These are phyloP conservation scores for Sebastes wilsoni DNA, from an alignment of 2,797 vertebrate species.

Conservation along the genomic window DNA sequence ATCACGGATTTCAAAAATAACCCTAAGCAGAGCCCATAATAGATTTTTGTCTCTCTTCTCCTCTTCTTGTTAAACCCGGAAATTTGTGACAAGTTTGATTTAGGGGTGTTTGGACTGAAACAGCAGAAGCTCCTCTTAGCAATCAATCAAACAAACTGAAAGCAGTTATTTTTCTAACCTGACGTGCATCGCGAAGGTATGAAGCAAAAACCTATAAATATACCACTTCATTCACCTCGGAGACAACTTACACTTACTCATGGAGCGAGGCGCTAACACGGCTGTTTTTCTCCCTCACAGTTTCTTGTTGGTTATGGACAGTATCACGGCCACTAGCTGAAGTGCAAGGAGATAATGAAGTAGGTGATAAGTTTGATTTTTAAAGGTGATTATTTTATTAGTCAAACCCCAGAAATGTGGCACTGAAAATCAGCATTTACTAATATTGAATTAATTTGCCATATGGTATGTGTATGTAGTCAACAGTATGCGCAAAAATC, in stretches of 20 bases:
- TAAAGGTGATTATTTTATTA: not conserved
- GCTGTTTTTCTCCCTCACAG: not conserved
- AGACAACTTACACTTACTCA: conserved; percentile 58
- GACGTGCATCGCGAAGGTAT: conserved; percentile 72
- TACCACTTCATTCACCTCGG: conserved; percentile 48
- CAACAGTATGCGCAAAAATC: not conserved
- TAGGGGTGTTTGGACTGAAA: conserved; percentile 85
- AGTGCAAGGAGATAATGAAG: not conserved
- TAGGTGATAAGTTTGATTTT: not conserved
- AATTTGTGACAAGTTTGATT: conserved; percentile 84
- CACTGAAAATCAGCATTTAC: not conserved
- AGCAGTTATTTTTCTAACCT: conserved; percentile 84
- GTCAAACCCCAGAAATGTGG: not conserved
- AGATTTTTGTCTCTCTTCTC: conserved; percentile 59
- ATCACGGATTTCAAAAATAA: conserved; percentile 54
- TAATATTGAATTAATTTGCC: not conserved
- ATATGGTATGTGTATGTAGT: not conserved
- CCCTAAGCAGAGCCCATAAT: conserved; percentile 42
- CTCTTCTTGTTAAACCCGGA: conserved; percentile 79
- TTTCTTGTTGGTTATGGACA: not conserved
- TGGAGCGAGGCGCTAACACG: conserved; percentile 21
- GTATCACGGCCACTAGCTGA: not conserved
- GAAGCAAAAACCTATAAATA: conserved; percentile 80
- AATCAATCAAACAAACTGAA: conserved; percentile 84
- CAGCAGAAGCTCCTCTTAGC: conserved; percentile 81